Conservation (phyloP, 2,797 vertebrate genomes). For the Crenichthys baileyi region DNA sequence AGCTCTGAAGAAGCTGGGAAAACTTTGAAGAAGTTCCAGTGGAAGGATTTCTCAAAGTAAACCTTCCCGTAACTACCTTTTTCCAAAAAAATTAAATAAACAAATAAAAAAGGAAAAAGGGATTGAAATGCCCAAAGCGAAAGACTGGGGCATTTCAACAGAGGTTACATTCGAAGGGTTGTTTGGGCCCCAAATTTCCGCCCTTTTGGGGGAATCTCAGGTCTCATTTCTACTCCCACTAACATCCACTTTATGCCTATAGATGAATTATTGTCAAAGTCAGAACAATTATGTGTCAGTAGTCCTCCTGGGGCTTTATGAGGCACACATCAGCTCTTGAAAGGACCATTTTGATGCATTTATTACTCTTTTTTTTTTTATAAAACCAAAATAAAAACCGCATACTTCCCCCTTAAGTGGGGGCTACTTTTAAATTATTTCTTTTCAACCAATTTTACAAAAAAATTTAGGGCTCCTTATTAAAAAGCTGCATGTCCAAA, state of each 20-base stretch:
- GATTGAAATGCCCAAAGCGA: conserved; percentile 39
- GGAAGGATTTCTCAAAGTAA: conserved; percentile 24
- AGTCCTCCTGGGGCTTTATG: conserved; percentile 47
- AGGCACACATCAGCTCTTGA: conserved; percentile 59
- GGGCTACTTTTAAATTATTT: too few relatives aligned
- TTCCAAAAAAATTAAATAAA: conserved; percentile 29
- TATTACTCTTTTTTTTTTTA: conserved; percentile 55
- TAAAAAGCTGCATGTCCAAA: conserved; percentile 65
- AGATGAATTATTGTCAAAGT: conserved; percentile 48
- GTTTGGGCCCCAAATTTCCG: conserved; percentile 26
- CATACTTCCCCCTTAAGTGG: conserved; percentile 67
- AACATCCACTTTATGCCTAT: conserved; percentile 20
- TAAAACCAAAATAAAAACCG: conserved; percentile 53
- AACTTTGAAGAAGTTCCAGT: conserved; percentile 45
- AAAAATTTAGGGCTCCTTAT: too few relatives aligned
- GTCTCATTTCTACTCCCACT: conserved; percentile 22
- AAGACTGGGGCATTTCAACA: conserved; percentile 22
- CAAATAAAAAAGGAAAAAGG: conserved; percentile 20
- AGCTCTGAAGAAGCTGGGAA: conserved; percentile 16
- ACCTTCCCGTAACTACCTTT: conserved; percentile 37
- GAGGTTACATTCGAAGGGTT: conserved; percentile 4
- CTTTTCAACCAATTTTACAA: too few relatives aligned
- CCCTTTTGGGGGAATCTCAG: conserved; percentile 8
- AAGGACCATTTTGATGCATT: conserved; percentile 72
- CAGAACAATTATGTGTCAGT: conserved; percentile 51